Evolutionary conservation across 2,113 vertebrate species (phyloP), one percentile per base, ranked within the genome.

Genomic region (Hystrix cristata): DNA sequence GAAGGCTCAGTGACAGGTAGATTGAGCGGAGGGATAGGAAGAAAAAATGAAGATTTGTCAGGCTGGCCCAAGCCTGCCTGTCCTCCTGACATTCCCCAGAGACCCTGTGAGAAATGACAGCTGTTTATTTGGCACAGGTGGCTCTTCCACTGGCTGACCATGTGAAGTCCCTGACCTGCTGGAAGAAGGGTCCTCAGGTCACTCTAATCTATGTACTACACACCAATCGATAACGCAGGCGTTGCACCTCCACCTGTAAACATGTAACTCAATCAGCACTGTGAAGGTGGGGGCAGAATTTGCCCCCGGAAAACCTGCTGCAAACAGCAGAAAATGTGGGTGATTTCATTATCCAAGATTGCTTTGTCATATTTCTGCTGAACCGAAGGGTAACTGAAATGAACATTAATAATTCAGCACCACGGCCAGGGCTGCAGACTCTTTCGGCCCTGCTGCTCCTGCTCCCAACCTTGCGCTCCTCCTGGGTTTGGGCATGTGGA

Each of bases 311-410:
- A 97, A 96, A 90, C 92, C 57, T 98, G 96, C 97, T 96, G 95
- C 29, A 94, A 95, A 57, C 95, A 98, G 96, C 96, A 97, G 96
- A 98, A 97, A 97, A 88, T 69, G 80, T 67, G 87, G 90, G 65
- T 95, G 97, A 98, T 97, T 98, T 95, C 85, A 97, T 98, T 98
- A 97, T 87, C 84, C 65, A 60, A 85, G 94, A 97, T 97, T 96
- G 97, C 94, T 92, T 95, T 98, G 97, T 98, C 97, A 97, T 97
- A 94, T 96, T 98, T 97, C 96, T 97, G 97, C 97, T 96, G 97
- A 97, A 97, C 92, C 4, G 0, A 91, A 97, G 97, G 98, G 89
- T 97, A 97, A 96, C 97, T 84, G 94, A 98, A 97, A 96, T 82
- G 95, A 78, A 79, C 72, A 91, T 97, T 85, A 97, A 97, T 97